phyloP scores from a whole-genome alignment of 2,113 vertebrate species.

The Sinocyclocheilus grahami region DNA sequence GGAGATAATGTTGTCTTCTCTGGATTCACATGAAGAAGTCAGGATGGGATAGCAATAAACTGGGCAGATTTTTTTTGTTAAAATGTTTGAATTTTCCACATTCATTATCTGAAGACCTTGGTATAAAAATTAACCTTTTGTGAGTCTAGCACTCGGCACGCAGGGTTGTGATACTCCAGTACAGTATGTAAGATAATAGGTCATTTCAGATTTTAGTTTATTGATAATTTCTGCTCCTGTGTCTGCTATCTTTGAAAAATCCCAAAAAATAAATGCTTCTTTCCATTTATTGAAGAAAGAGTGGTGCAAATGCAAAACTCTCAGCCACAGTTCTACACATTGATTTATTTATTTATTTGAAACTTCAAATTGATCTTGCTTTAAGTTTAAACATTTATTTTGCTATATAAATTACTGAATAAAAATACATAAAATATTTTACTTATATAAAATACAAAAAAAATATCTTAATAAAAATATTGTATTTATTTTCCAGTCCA shows the following conservation, averaged over 20 bases:
- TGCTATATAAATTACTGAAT: too few species aligned
- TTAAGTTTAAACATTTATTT: too few species aligned
- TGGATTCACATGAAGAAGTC: conserved; percentile 33
- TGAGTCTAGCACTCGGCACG: background rate
- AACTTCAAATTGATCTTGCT: too few species aligned
- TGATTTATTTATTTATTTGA: background rate
- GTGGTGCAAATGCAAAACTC: too few species aligned
- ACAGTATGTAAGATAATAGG: background rate
- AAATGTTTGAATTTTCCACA: background rate
- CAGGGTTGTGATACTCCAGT: background rate
- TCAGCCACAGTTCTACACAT: background rate
- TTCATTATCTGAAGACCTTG: background rate
- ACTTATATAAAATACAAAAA: too few species aligned
- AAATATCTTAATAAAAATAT: too few species aligned
- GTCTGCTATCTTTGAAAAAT: background rate
- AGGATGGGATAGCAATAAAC: background rate
- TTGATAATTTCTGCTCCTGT: background rate
- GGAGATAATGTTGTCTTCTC: conserved; percentile 41
- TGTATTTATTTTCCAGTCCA: background rate
- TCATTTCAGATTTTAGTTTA: background rate
- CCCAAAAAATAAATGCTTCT: too few species aligned
- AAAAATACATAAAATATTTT: too few species aligned
- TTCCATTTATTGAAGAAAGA: too few species aligned
- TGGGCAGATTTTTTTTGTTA: background rate
- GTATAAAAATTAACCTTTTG: background rate